phyloP scores from a whole-genome alignment of 2,797 vertebrate species.

The Thripadectes ignobilis region DNA sequence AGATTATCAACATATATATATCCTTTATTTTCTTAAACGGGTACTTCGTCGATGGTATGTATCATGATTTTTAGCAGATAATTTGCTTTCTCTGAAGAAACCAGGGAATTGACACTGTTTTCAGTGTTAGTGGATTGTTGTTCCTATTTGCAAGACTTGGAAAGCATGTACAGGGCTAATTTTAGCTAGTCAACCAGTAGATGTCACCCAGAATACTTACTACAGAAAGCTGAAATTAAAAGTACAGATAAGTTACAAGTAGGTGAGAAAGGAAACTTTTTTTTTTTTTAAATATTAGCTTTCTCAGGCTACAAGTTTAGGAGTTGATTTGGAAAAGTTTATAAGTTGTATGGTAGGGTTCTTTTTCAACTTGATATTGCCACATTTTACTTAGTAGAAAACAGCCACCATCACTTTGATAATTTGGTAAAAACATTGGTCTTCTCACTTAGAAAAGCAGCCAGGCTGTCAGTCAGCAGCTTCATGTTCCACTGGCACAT shows the following conservation, averaged over 20 bases:
- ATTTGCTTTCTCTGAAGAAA: neutral
- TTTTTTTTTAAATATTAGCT: neutral
- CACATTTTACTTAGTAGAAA: neutral
- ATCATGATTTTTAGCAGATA: neutral
- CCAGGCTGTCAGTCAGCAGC: neutral
- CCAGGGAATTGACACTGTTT: neutral
- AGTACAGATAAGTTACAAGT: neutral
- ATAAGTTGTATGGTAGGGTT: rapidly evolving
- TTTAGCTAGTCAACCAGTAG: slow-evolving; percentile 11
- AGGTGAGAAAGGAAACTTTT: neutral
- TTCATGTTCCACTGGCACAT: neutral
- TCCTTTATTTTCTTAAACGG: neutral
- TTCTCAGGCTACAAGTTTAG: neutral
- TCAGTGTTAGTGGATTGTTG: neutral
- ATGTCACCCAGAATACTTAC: slow-evolving; percentile 17
- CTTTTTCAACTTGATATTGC: neutral
- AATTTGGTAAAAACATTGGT: neutral
- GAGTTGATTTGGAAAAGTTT: neutral
- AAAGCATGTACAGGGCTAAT: neutral
- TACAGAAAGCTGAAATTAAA: neutral
- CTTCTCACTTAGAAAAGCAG: neutral
- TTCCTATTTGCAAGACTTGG: neutral
- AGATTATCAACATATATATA: neutral
- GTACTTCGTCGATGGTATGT: neutral
- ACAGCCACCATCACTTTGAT: neutral